phyloP scores from a whole-genome alignment of 2,113 vertebrate species.

The Lethenteron camtschaticum region DNA sequence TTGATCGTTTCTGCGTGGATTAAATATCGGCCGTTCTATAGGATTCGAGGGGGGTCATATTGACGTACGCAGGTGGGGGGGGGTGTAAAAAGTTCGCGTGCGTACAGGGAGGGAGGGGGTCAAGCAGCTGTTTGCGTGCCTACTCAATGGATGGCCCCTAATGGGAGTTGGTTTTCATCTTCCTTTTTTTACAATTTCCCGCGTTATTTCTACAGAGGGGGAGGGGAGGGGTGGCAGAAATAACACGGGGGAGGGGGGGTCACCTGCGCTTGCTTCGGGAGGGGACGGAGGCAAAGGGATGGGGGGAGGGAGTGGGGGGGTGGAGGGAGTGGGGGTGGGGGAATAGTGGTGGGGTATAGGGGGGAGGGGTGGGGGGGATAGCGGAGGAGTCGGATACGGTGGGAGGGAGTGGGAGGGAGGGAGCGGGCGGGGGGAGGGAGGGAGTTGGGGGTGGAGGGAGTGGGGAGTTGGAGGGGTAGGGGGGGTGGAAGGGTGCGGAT shows the following conservation, averaged over 20 bases:
- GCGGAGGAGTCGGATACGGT: neutral
- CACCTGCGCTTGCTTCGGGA: neutral
- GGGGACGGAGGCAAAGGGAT: neutral
- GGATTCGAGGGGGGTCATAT: neutral
- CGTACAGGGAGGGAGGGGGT: neutral
- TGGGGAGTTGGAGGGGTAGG: neutral
- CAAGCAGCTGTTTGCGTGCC: neutral
- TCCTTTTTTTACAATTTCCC: too few relatives aligned
- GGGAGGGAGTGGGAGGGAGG: neutral
- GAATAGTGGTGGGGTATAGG: neutral
- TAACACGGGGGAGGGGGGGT: too few relatives aligned
- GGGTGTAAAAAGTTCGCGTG: neutral
- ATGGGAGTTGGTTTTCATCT: neutral
- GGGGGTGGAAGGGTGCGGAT: neutral
- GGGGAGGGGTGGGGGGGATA: neutral
- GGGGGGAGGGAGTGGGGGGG: neutral
- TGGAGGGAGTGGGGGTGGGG: too few relatives aligned
- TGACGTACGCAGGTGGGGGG: neutral
- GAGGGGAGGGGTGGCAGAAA: too few relatives aligned
- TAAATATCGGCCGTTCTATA: too few relatives aligned
- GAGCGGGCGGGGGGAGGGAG: neutral
- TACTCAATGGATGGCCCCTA: neutral
- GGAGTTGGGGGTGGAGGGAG: neutral
- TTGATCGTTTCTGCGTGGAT: too few relatives aligned
- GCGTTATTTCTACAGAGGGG: too few relatives aligned